Percentiles rank a stretch among this genome's conserved stretches.
Conservation (phyloP, 2,113 vertebrate species). For the Machaerirhynchus nigripectus region DNA sequence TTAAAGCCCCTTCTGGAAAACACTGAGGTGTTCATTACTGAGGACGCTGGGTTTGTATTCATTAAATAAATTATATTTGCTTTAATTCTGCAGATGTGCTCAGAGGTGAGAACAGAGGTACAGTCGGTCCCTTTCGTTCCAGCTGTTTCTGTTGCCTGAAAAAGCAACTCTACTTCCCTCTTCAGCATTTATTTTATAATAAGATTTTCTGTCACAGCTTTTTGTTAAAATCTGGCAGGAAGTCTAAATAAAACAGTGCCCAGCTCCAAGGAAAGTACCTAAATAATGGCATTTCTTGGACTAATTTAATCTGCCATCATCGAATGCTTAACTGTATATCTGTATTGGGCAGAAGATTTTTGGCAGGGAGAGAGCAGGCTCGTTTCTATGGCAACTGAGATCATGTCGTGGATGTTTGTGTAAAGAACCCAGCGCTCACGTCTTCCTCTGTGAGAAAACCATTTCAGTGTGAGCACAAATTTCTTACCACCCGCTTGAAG, state of each 20-base stretch:
- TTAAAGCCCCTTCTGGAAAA: background rate
- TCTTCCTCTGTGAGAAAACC: background rate
- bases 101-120: background rate
- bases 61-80: background rate
- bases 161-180: background rate
- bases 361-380: background rate
- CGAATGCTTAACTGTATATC: background rate
- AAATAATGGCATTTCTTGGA: background rate
- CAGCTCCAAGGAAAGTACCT: background rate
- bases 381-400: constrained; percentile 44
- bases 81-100: background rate
- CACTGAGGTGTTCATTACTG: background rate
- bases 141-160: background rate
- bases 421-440: background rate
- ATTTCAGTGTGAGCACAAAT: background rate
- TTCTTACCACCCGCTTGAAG: fast-evolving
- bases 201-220: background rate
- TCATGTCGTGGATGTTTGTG: background rate
- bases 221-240: background rate
- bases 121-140: background rate
- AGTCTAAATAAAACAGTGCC: background rate
- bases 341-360: background rate
- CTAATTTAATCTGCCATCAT: background rate
- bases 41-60: background rate
- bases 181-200: background rate